Conservation (phyloP, 2,797 vertebrate genomes). For the Chaetophractus vellerosus region DNA sequence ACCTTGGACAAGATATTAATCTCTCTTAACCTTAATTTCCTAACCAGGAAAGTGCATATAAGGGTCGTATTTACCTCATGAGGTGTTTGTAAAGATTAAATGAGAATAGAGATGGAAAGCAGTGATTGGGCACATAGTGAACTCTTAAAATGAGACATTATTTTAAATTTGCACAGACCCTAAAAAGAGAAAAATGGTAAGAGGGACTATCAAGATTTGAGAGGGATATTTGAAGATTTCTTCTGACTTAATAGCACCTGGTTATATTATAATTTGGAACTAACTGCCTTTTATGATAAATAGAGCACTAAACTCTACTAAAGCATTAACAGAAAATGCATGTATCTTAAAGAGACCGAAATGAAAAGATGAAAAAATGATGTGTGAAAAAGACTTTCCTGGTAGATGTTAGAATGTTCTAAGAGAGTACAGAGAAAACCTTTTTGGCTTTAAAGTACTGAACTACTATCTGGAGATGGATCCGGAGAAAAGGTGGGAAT, state of each 20-base stretch:
- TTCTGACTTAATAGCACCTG: not conserved
- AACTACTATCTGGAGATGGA: not conserved
- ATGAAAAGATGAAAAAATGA: not conserved
- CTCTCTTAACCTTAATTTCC: not conserved
- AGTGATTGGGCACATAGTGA: not conserved
- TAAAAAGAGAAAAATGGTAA: not conserved
- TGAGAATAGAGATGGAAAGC: not conserved
- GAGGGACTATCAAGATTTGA: not conserved
- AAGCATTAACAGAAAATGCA: not conserved
- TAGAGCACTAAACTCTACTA: not conserved
- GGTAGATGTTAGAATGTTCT: not conserved
- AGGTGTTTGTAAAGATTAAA: not conserved
- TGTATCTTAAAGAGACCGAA: not conserved
- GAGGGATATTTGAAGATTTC: constrained; percentile 14
- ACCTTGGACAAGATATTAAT: not conserved
- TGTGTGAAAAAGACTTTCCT: not conserved
- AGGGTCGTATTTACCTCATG: not conserved
- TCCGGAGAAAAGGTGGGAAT: not conserved
- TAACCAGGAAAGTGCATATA: constrained; percentile 4
- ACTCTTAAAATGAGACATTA: not conserved
- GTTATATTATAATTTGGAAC: constrained; percentile 40
- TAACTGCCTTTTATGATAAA: constrained; percentile 2
- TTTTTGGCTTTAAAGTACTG: constrained; percentile 44
- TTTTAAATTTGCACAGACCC: constrained; percentile 37
- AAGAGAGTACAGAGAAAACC: not conserved